Evolutionary conservation across 30 jellyfish, hydroid and myxozoan species (phyloP).

Genomic region (Mastigias papua): DNA sequence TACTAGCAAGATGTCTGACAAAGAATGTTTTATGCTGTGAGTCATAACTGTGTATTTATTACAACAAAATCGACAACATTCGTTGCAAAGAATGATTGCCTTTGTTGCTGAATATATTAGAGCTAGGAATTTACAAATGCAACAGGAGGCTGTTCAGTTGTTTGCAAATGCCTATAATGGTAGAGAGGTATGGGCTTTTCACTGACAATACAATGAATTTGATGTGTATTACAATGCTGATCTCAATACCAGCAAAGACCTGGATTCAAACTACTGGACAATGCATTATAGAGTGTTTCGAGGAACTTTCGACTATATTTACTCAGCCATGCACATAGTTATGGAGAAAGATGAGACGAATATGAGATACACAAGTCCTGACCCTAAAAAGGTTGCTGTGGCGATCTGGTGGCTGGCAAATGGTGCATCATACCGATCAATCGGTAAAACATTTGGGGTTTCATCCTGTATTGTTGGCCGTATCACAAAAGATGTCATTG

Average conservation of each 20-base stretch:
- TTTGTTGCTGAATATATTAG: constrained; percentile 30
- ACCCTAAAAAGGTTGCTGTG: constrained; percentile 17
- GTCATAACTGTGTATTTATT: too few relatives aligned
- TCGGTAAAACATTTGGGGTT: constrained; percentile 15
- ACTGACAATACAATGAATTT: constrained; percentile 32
- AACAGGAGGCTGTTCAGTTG: background rate
- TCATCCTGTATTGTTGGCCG: constrained; percentile 29
- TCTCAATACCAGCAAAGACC: constrained; percentile 9
- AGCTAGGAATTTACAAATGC: constrained; percentile 4
- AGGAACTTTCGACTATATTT: constrained; percentile 43
- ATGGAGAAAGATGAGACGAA: background rate
- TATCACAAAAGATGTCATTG: constrained; percentile 29
- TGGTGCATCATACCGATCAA: constrained; percentile 17
- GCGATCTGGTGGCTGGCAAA: constrained; percentile 18
- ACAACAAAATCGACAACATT: too few relatives aligned
- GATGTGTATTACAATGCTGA: constrained; percentile 37
- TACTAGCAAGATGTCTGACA: constrained; percentile 14
- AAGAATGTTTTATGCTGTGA: too few relatives aligned
- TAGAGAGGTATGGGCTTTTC: constrained; percentile 41
- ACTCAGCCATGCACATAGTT: constrained; percentile 5
- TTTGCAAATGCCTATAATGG: constrained; percentile 3
- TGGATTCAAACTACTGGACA: constrained; percentile 58
- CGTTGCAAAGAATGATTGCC: constrained; percentile 42
- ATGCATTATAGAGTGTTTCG: constrained; percentile 35
- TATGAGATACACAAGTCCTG: constrained; percentile 8